A percentile compares a stretch with the other conserved stretches of the same genome.
Conservation (phyloP, 1,140 invertebrate species). For the Neodiprion lecontei region DNA sequence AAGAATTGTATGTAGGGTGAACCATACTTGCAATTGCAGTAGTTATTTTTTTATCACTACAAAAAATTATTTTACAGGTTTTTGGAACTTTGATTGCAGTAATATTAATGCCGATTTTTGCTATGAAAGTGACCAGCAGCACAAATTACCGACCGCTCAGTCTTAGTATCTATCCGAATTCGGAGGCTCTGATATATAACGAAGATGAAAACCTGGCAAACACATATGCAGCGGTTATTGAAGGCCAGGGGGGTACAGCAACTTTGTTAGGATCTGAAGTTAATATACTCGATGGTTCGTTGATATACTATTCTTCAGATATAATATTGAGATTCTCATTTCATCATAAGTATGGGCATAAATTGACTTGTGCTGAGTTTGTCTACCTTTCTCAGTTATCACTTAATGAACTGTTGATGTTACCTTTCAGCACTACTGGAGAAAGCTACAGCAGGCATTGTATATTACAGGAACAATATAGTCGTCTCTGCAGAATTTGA, state of each 20-base stretch:
- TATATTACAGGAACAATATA: conserved; percentile 44
- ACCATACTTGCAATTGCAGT: too few species aligned
- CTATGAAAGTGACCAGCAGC: not conserved
- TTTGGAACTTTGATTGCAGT: not conserved
- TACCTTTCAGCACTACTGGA: conserved; percentile 1
- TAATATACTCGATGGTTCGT: not conserved
- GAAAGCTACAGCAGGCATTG: not conserved
- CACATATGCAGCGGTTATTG: not conserved
- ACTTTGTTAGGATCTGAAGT: not conserved
- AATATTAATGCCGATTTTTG: not conserved
- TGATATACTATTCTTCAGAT: too few species aligned
- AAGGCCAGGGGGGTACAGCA: not conserved
- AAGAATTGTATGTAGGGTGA: too few species aligned
- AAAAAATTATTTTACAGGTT: not conserved
- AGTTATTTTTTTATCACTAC: too few species aligned
- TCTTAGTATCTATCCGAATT: conserved; percentile 5
- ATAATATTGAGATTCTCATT: not conserved
- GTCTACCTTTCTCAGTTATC: not conserved
- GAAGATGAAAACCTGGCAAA: not conserved
- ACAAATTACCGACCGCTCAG: not conserved
- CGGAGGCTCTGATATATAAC: not conserved
- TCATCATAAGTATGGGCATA: not conserved
- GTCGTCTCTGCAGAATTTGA: conserved; percentile 51
- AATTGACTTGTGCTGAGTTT: too few species aligned
- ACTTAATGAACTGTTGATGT: too few species aligned